phyloP scores from a whole-genome alignment of 2,888 invertebrate genomes.

The Pterobdella sp. region DNA sequence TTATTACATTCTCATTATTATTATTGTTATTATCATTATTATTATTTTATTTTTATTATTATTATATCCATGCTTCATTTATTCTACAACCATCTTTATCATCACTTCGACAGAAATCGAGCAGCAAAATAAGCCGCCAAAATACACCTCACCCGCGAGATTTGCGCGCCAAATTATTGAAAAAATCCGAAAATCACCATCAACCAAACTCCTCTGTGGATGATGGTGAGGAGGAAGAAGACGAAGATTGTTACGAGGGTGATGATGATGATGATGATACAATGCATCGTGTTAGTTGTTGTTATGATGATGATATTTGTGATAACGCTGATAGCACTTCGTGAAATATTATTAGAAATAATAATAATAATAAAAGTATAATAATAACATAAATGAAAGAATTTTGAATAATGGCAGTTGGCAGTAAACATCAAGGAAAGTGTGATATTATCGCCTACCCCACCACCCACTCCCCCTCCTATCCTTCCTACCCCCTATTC shows the following conservation, averaged over 20 bases:
- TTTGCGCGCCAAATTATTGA: conserved; percentile 63
- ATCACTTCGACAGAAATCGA: background rate
- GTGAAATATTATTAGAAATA: background rate
- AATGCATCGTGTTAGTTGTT: background rate
- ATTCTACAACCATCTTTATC: background rate
- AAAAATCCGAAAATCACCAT: no score
- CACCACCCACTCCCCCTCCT: background rate
- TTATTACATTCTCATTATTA: background rate
- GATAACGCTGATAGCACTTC: background rate
- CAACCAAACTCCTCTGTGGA: background rate
- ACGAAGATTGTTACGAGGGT: background rate
- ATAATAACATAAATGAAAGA: background rate
- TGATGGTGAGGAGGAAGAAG: conserved; percentile 10
- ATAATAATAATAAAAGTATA: background rate
- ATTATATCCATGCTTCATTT: background rate
- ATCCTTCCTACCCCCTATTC: background rate
- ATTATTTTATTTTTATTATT: background rate
- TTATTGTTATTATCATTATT: background rate
- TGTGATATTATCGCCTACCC: background rate
- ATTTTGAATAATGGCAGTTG: background rate
- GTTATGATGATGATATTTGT: background rate
- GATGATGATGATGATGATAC: background rate
- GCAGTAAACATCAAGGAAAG: background rate
- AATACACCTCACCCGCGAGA: conserved; percentile 96
- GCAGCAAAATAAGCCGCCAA: conserved; percentile 59